Evolutionary conservation across 1,140 invertebrate genomes (phyloP), one percentile per base, ranked within the genome.

Genomic region (Drosophila subpulchrella): DNA sequence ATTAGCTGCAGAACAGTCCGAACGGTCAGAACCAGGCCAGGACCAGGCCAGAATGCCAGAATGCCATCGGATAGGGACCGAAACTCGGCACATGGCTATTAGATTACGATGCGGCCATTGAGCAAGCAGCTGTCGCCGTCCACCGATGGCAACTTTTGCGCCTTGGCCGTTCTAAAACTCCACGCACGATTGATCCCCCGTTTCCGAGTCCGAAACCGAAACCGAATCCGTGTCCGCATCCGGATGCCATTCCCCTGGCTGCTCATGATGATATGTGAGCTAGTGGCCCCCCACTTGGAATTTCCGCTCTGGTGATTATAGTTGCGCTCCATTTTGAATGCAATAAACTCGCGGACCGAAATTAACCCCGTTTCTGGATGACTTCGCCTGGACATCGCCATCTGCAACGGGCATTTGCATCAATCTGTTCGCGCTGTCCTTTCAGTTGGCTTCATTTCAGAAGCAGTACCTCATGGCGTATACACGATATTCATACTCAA

Each of bases 21-120:
- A 27, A 48, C 61, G 48, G 15, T 38, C 32, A 53, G n/a, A 27
- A 20, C 1, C 12, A 42, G 24, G 15, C 36, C 41, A 38, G 39
- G 34, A 44, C 42, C 17, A 1, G 48, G 63, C 32, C 27, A 30
- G 47, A 41, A n/a, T n/a, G n/a, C n/a, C n/a, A n/a, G n/a, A n/a
- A 27, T 6, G 30, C n/a, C 32, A 66, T 41, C 17, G 46, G 41
- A 39, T 15, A 34, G 58, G 17, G 59, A 32, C 47, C 10, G 36
- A 47, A 27, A 20, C 54, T 39, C 46, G 42, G 53, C 70, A 59
- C 65, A 75, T 62, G 78, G 75, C 62, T 59, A 83, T 82, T 82
- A 82, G 81, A 82, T 83, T 79, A 82, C 58, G 57, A 58, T 70
- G 75, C 70, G 63, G 73, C 75, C 80, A 82, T 82, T 83, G 55